Evolutionary conservation across 2,888 invertebrate species (phyloP).

Genomic region (Mamestra brassicae): DNA sequence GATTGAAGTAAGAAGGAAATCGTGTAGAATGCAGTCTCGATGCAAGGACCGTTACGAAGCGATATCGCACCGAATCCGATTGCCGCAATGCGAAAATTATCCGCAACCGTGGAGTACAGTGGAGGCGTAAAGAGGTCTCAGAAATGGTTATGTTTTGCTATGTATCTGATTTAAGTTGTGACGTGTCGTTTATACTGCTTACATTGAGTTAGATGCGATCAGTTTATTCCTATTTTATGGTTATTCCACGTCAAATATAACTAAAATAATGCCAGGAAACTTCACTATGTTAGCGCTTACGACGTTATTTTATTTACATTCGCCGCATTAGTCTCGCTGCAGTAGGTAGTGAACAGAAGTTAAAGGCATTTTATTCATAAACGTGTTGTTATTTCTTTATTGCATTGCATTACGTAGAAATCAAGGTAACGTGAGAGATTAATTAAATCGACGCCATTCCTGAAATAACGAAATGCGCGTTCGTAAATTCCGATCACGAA

Average conservation of each 20-base stretch:
- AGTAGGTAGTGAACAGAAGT: slow-evolving; percentile 44
- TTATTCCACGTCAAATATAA: slow-evolving; percentile 74
- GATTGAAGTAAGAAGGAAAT: slow-evolving; percentile 79
- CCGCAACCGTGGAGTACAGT: slow-evolving; percentile 78
- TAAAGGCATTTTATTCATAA: slow-evolving; percentile 49
- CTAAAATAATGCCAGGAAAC: slow-evolving; percentile 63
- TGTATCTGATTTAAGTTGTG: slow-evolving; percentile 88
- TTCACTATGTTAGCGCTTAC: slow-evolving; percentile 59
- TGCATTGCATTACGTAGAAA: slow-evolving; percentile 39
- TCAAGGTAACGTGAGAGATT: slow-evolving; percentile 37
- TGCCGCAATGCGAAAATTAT: slow-evolving; percentile 89
- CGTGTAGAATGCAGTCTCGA: slow-evolving; percentile 84
- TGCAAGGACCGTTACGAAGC: slow-evolving; percentile 86
- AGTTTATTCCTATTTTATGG: slow-evolving; percentile 82
- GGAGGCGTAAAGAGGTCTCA: slow-evolving; percentile 85
- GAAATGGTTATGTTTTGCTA: slow-evolving; percentile 87
- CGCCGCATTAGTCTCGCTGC: slow-evolving; percentile 13
- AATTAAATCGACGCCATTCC: slow-evolving; percentile 56
- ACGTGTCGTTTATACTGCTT: slow-evolving; percentile 85
- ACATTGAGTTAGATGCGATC: slow-evolving; percentile 82
- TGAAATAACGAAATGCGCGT: slow-evolving; percentile 40
- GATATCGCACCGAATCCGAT: slow-evolving; percentile 86
- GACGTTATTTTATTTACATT: slow-evolving; percentile 58
- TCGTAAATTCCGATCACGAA: slow-evolving; percentile 51
- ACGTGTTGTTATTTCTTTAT: slow-evolving; percentile 48